Conservation (phyloP, 1,140 invertebrate genomes). For the Homarus americanus region DNA sequence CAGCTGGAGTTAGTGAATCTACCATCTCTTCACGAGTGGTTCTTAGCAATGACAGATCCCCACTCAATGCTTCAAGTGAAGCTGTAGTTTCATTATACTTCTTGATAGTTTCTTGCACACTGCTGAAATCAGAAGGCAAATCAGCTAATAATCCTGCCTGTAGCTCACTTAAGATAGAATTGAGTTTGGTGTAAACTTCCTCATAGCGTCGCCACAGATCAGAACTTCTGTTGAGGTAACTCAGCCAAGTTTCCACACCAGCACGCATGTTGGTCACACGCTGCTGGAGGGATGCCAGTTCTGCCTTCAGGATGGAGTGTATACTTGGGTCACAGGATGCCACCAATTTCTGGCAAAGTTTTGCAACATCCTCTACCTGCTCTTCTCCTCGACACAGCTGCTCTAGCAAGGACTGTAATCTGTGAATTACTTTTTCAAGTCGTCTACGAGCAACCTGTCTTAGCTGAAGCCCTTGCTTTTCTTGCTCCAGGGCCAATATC, state of each 20-base stretch:
- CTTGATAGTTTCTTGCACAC: constrained; percentile 77
- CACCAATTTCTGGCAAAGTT: constrained; percentile 85
- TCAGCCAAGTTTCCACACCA: constrained; percentile 87
- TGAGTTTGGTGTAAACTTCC: constrained; percentile 76
- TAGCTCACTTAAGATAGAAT: constrained; percentile 73
- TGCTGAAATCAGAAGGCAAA: constrained; percentile 65
- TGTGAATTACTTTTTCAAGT: constrained; percentile 85
- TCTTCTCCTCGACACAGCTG: constrained; percentile 84
- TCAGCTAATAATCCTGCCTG: constrained; percentile 58
- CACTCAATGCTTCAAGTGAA: constrained; percentile 74
- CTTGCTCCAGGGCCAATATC: constrained; percentile 89
- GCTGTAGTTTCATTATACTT: constrained; percentile 75
- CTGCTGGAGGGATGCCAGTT: constrained; percentile 86
- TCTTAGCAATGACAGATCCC: constrained; percentile 81
- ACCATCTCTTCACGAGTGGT: constrained; percentile 89
- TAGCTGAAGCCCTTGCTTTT: constrained; percentile 87
- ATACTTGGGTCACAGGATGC: constrained; percentile 87
- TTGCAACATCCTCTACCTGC: constrained; percentile 82
- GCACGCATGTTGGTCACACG: constrained; percentile 87
- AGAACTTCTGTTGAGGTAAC: constrained; percentile 77
- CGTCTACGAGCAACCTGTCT: constrained; percentile 88
- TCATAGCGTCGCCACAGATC: constrained; percentile 79
- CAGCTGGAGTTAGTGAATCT: constrained; percentile 90
- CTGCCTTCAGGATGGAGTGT: constrained; percentile 87
- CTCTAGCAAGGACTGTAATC: constrained; percentile 83